phyloP scores from a whole-genome alignment of 2,113 vertebrate genomes.

The Microtus ochrogaster region DNA sequence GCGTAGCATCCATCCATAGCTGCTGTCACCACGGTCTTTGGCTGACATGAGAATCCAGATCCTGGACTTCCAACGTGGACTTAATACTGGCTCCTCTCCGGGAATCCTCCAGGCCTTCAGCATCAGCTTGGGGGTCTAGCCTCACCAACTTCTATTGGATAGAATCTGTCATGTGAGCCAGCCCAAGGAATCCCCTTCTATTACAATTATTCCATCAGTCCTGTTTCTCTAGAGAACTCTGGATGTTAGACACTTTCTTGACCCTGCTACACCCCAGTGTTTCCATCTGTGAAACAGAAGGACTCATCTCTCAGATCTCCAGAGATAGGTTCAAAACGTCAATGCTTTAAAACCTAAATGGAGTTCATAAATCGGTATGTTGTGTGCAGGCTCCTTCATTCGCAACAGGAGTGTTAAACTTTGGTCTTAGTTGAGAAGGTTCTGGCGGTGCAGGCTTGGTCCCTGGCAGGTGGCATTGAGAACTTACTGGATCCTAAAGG shows the following conservation, averaged over 20 bases:
- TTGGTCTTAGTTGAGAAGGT: not conserved
- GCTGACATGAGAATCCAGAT: not conserved
- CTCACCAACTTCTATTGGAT: too few relatives aligned
- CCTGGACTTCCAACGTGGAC: not conserved
- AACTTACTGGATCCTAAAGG: not conserved
- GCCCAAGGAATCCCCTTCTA: not conserved
- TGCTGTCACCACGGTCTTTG: not conserved
- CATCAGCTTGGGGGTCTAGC: not conserved
- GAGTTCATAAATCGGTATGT: not conserved
- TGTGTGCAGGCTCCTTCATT: not conserved
- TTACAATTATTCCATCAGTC: not conserved
- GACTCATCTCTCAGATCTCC: not conserved
- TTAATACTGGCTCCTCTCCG: not conserved
- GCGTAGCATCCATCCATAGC: not conserved
- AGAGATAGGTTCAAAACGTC: not conserved
- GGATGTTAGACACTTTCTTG: not conserved
- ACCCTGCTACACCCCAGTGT: not conserved
- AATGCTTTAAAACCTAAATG: not conserved
- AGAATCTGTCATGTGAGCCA: not conserved
- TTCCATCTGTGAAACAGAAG: not conserved
- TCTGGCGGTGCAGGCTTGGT: not conserved
- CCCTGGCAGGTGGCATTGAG: not conserved
- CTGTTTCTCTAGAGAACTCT: not conserved
- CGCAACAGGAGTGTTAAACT: not conserved
- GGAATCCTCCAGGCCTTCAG: not conserved